Conservation (phyloP, 1,140 invertebrate genomes). For the Ostrea denselamellosa region DNA sequence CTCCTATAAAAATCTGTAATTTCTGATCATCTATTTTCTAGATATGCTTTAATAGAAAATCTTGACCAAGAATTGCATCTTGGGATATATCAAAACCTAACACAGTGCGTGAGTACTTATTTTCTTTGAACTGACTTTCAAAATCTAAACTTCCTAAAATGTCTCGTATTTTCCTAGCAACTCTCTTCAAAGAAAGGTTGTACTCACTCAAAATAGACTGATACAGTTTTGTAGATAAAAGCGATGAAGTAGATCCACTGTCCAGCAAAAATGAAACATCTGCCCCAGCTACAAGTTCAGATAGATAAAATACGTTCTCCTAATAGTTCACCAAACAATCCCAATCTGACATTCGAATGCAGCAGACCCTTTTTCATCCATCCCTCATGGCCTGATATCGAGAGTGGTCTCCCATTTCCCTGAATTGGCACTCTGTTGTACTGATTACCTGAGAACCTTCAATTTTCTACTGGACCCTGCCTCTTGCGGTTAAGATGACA, state of each 20-base stretch:
- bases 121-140: too few species aligned
- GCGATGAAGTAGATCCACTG: conserved; percentile 43
- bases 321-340: background rate
- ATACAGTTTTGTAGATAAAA: background rate
- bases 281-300: background rate
- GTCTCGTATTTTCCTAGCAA: background rate
- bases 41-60: conserved; percentile 47
- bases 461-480: background rate
- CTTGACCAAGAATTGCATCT: conserved; percentile 48
- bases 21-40: conserved; percentile 46
- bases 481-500: background rate
- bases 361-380: conserved; percentile 39
- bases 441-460: background rate
- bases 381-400: conserved; percentile 10
- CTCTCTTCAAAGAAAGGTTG: background rate
- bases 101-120: too few species aligned
- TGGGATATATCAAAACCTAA: conserved; percentile 34
- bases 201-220: background rate
- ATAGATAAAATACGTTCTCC: conserved; percentile 45
- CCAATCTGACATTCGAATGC: background rate
- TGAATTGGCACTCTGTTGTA: background rate
- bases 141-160: background rate
- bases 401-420: conserved; percentile 42
- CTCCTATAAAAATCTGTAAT: background rate
- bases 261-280: conserved; percentile 31